Evolutionary conservation across 2,888 invertebrate genomes (phyloP).

Genomic region (Crossocerus cetratus): DNA sequence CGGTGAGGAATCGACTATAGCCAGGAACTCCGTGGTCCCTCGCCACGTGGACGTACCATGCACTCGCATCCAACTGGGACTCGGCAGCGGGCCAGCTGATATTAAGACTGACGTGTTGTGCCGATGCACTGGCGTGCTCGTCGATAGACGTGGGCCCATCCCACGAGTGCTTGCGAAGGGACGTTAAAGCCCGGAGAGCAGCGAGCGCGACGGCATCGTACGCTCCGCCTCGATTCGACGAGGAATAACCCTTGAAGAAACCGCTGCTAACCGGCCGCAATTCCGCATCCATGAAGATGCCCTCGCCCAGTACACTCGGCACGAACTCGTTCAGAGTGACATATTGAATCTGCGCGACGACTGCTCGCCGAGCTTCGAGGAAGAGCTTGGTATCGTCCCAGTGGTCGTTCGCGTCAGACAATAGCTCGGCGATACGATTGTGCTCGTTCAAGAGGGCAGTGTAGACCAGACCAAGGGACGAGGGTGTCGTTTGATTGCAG

Average conservation of each 20-base stretch:
- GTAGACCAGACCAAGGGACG: constrained; percentile 85
- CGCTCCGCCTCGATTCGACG: constrained; percentile 87
- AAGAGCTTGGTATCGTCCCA: constrained; percentile 90
- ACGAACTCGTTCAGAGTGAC: constrained; percentile 91
- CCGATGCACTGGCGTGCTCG: constrained; percentile 82
- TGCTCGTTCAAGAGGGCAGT: constrained; percentile 86
- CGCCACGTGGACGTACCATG: constrained; percentile 80
- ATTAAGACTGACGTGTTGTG: constrained; percentile 81
- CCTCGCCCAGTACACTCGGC: constrained; percentile 86
- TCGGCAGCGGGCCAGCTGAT: constrained; percentile 68
- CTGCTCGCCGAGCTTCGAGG: constrained; percentile 85
- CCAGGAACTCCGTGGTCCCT: constrained; percentile 90
- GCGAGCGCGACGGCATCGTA: constrained; percentile 88
- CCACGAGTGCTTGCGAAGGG: constrained; percentile 84
- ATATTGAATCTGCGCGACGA: constrained; percentile 89
- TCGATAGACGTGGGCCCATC: constrained; percentile 78
- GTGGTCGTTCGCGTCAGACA: constrained; percentile 85
- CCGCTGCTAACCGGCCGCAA: constrained; percentile 83
- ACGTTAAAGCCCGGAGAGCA: constrained; percentile 85
- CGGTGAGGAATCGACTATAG: constrained; percentile 83
- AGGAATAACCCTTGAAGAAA: constrained; percentile 89
- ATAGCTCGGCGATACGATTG: constrained; percentile 85
- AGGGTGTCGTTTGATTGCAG: constrained; percentile 78
- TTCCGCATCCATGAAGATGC: constrained; percentile 82
- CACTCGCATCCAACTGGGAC: constrained; percentile 68